Base-by-base conservation (phyloP, 1,140 invertebrate genomes). In the Antheraea pernyi region DNA sequence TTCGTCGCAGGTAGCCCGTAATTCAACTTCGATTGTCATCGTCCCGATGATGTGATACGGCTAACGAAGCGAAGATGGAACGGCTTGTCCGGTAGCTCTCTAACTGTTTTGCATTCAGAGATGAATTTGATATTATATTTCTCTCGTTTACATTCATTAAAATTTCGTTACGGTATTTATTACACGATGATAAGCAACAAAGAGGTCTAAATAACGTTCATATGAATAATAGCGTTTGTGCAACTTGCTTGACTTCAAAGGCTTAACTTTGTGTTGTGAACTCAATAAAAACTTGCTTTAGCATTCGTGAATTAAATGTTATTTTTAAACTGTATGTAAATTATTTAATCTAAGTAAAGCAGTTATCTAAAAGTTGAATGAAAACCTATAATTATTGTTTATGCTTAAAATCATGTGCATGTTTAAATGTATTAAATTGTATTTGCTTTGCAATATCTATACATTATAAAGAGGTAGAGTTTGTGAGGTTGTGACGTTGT, bases 11-110 rank as follows among this genome's bases (percentile, higher is more conserved):
- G 89, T 91, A 91, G 89, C 82, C 79, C 72, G 89, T 86, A 84
- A 88, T 89, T 91, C 87, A 89, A 91, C 89, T 85, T 76, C 87
- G 88, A 91, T 90, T 91, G 89, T 91, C 88, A 89, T 90, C 89
- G 82, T 81, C 74, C 74, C 76, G 85, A 88, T 90, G 82, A 88
- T 79, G 83, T 83, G 89, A 88, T 88, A 88, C 67, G 70, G 71
- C 78, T 88, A 89, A 89, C 84, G 85, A 90, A 89, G 81, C 81
- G 80, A 84, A 84, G 82, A 86, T 85, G 76, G 86, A 85, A 76
- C 79, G 70, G 69, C 71, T 72, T 30, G 71, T 74, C 73, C 86
- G 75, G 82, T 84, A 83, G 85, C 83, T 37, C 70, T 70, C 73
- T 83, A 87, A 82, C 83, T 71, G 74, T 76, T 74, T 73, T 62